A percentile compares a stretch with the other conserved stretches of the same genome.
These are phyloP conservation scores for Callosobruchus maculatus DNA, from an alignment of 2,888 invertebrate genomes.

Conservation along the genomic window DNA sequence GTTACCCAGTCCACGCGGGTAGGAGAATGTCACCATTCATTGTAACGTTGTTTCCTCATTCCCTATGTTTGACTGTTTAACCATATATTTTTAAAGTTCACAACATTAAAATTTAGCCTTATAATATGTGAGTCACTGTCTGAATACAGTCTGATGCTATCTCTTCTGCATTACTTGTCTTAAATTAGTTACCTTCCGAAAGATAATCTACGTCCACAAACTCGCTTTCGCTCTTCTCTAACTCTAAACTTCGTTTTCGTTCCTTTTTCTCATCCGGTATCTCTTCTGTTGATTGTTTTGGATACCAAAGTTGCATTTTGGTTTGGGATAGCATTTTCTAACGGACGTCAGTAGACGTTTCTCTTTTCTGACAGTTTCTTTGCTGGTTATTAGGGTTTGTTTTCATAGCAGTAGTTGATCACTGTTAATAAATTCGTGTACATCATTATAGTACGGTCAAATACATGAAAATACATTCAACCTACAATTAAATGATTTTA, in stretches of 20 bases:
- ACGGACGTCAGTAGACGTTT: neutral
- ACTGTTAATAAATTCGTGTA: neutral
- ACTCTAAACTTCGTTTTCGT: constrained; percentile 3
- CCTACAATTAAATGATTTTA: too few species aligned
- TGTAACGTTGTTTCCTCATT: too few species aligned
- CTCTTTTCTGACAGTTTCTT: neutral
- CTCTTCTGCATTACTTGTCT: too few species aligned
- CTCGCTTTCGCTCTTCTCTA: constrained; percentile 8
- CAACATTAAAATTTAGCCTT: too few species aligned
- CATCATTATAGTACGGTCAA: neutral
- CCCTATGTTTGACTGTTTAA: too few species aligned
- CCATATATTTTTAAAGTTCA: too few species aligned
- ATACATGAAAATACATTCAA: neutral
- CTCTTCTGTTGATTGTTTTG: constrained; percentile 4
- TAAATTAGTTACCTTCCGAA: constrained; percentile 7
- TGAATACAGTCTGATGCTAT: too few species aligned
- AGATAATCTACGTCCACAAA: constrained; percentile 5
- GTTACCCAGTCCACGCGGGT: too few species aligned
- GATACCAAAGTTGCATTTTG: constrained; percentile 20
- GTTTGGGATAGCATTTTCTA: constrained; percentile 10
- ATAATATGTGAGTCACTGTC: too few species aligned
- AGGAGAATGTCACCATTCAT: too few species aligned
- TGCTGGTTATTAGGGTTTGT: neutral
- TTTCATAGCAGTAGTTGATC: neutral
- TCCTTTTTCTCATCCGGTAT: neutral